phyloP scores from a whole-genome alignment of 2,888 invertebrate species.

The Dasypolia templi region DNA sequence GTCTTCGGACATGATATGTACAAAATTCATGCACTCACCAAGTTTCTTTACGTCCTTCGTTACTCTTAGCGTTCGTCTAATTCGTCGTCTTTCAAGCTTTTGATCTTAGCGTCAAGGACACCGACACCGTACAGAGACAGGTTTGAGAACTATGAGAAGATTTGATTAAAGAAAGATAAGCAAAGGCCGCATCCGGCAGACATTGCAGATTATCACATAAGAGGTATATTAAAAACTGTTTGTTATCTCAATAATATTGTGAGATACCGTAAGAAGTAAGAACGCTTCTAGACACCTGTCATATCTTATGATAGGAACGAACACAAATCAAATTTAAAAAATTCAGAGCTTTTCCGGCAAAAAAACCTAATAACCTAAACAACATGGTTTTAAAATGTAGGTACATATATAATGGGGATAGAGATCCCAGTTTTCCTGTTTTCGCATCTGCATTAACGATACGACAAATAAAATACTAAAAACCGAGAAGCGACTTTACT shows the following conservation, averaged over 20 bases:
- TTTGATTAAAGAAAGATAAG: constrained; percentile 4
- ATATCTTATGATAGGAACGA: background rate
- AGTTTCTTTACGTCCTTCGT: background rate
- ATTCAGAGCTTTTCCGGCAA: background rate
- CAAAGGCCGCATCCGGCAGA: background rate
- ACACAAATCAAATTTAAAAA: too few species aligned
- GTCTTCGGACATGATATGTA: background rate
- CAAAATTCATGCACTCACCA: background rate
- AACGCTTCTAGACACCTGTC: background rate
- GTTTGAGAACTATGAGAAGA: constrained; percentile 1
- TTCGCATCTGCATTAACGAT: background rate
- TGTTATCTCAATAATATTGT: background rate
- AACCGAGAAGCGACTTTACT: background rate
- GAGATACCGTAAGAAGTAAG: background rate
- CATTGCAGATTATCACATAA: background rate
- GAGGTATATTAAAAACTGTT: background rate
- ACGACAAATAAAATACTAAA: background rate
- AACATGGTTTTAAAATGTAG: background rate
- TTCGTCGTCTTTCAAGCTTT: background rate
- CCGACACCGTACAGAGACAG: background rate
- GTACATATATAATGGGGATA: rapidly evolving
- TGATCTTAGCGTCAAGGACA: background rate
- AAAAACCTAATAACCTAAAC: background rate
- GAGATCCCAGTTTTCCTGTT: background rate
- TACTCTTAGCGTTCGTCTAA: background rate